Percentiles rank a stretch among this genome's conserved stretches.
phyloP scores from a whole-genome alignment of 2,797 vertebrate species.

The Myripristis jacobus region DNA sequence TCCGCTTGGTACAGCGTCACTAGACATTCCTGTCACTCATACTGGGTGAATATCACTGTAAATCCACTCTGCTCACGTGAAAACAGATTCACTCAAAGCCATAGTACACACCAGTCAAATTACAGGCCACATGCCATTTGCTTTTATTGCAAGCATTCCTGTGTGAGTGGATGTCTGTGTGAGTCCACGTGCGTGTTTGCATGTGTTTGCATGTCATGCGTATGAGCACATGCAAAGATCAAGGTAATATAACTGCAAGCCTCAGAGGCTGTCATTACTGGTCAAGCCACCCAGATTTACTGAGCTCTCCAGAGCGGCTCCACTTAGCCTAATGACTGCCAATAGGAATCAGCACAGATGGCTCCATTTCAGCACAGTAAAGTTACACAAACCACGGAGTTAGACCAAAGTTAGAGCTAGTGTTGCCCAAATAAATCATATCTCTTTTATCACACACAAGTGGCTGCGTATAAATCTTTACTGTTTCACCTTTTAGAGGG shows the following conservation, averaged over 20 bases:
- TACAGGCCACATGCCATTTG: constrained; percentile 4
- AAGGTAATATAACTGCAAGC: constrained; percentile 44
- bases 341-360: constrained; percentile 69
- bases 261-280: constrained; percentile 57
- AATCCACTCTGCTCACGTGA: constrained; percentile 17
- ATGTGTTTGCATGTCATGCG: constrained; percentile 48
- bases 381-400: constrained; percentile 30
- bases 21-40: not conserved
- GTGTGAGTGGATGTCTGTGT: not conserved
- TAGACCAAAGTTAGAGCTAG: constrained; percentile 26
- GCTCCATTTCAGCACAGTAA: constrained; percentile 49
- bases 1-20: not conserved
- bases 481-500: not conserved
- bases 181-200: constrained; percentile 36
- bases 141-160: constrained; percentile 37
- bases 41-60: not conserved
- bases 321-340: constrained; percentile 76
- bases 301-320: constrained; percentile 62
- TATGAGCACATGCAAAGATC: constrained; percentile 38
- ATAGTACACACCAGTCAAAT: constrained; percentile 16
- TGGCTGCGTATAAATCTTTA: not conserved
- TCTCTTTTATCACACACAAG: constrained; percentile 34
- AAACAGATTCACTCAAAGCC: constrained; percentile 13
- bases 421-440: constrained; percentile 1
- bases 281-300: constrained; percentile 70